Base-by-base conservation (phyloP, 2,113 vertebrate species). In the Gadus macrocephalus region DNA sequence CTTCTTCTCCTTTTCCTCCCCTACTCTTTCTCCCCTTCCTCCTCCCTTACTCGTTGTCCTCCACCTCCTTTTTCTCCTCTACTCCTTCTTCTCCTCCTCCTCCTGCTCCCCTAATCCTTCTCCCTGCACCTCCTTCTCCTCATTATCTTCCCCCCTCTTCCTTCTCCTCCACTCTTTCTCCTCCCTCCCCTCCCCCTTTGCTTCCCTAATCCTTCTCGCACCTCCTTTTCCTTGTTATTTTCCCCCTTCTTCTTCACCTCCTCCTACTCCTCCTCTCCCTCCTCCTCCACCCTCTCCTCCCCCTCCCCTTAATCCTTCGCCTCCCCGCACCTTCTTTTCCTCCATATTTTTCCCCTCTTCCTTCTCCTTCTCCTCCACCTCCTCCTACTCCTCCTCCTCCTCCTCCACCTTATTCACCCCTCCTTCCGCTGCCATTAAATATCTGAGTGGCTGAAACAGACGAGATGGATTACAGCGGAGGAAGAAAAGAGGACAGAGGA, bases 391-490 rank as follows among this genome's bases (percentile, higher is more conserved):
- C 28, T 31, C 56, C 65, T 73, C 72, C 68, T 20, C 38, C 74
- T 70, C 59, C 31, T 73, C 25, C 25, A 2, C 25, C 25, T 25
- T 25, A 69, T 83, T 25, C 25, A 25, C 81, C 78, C 4, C 31
- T 22, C 27, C 65, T 67, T 76, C 66, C 22, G 55, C 69, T 77
- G 86, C 86, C 83, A 85, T 88, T 86, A 84, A 81, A 87, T 83
- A 84, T 88, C 81, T 67, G 72, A 79, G 35, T 66, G 62, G 70
- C 69, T 8, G 62, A 73, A 64, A 80, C 16, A 5, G 74, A 77
- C 53, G 35, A 81, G 71, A 80, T 64, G 60, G 78, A 85, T 83
- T 64, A 73, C 20, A 42, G 67, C 72, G 42, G 62, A 28, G 3
- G 19, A 71, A 19, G 65, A 19, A 20, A 17, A 62, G 27, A 56